Base-by-base conservation (phyloP, 2,797 vertebrate species). In the Ficedula albicollis region DNA sequence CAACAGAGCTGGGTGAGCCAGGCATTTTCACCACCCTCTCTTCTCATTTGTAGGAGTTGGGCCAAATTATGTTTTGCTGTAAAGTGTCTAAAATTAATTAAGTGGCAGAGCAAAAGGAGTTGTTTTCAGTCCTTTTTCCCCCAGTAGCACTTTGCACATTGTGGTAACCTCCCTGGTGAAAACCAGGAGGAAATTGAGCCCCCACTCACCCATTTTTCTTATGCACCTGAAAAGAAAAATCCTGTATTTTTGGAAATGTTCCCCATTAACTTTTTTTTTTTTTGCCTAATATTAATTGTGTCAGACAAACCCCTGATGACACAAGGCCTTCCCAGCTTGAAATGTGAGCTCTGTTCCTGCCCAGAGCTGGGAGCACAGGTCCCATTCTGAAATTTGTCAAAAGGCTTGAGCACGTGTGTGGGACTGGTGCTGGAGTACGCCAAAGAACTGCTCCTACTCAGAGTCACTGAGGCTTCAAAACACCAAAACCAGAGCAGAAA, bases 1-100 rank as follows among this genome's bases (percentile, higher is more conserved):
- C 76, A 74, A 32, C 5, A 11, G 51, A 75, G 64, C 68, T 30
- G 29, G 26, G 43, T 14, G 16, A 86, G 73, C 54, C 1, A 13
- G 36, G 36, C 30, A 11, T 85, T 93, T 87, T 87, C 84, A 75
- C 75, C 4, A 2, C 64, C 85, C 39, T 21, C 5, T 62, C 51
- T 54, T 84, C 80, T 91, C 59, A 20, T 83, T 62, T 69, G 48
- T 66, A 81, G 82, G 79, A 81, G 41, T 51, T 16, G 14, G 49
- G 68, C 64, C 87, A 91, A 93, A 87, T 54, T 55, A n/a, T 48
- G 25, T 85, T 95, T 92, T 84, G 82, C 56, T 60, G n/a, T 79
- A 72, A 83, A 92, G 66, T 44, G 58, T 49, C 75, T 87, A 54
- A 91, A 95, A 89, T 87, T 82, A 86, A 91, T 87, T 56, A 87